Evolutionary conservation across 2,888 invertebrate genomes (phyloP).

Genomic region (Sthenelais limicola): DNA sequence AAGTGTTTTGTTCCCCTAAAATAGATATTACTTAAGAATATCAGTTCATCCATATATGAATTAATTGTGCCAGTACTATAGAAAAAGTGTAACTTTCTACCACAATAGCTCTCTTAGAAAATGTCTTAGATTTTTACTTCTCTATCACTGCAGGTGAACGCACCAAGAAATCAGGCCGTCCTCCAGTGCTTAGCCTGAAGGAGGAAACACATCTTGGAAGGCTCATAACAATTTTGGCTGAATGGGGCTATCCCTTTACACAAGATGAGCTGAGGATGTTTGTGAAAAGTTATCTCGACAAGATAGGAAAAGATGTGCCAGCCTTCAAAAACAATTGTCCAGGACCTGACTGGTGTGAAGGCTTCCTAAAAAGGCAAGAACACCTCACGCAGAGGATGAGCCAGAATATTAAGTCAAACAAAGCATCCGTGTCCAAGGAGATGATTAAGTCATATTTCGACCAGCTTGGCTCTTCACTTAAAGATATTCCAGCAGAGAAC

Average conservation of each 20-base stretch:
- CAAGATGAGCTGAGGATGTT: neutral
- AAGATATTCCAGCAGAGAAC: neutral
- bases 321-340: neutral
- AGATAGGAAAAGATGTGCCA: neutral
- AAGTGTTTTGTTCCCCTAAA: no score
- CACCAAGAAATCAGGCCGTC: no score
- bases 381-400: neutral
- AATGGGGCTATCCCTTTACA: neutral
- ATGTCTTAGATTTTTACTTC: no score
- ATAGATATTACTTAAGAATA: no score
- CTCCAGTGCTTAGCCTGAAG: no score
- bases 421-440: neutral
- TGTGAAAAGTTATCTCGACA: neutral
- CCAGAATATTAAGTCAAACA: neutral
- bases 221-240: no score
- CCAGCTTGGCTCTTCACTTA: neutral
- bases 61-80: no score
- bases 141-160: no score
- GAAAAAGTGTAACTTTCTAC: no score
- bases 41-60: no score
- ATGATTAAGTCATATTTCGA: neutral
- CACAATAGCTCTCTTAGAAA: no score
- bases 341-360: neutral
- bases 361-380: conserved; percentile 1
- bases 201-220: no score